Evolutionary conservation across 2,113 vertebrate species (phyloP), one percentile per base, ranked within the genome.

Genomic region (Sigmodon hispidus): DNA sequence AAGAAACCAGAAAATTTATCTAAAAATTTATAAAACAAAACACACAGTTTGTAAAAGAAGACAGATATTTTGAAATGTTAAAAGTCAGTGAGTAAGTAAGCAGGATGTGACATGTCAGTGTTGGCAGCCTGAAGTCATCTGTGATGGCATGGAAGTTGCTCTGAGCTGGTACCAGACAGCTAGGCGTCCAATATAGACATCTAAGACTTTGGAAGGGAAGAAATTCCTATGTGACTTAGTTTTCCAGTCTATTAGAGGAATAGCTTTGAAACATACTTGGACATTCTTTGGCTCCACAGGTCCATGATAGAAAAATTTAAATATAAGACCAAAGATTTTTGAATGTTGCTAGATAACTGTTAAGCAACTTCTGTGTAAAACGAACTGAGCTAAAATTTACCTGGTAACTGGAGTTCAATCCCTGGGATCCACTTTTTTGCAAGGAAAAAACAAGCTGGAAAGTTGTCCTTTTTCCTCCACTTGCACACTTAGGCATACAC

Each of bases 31-130:
- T 29, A 29, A 76, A 76, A 50, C 50, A 26, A 86, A 69, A 19
- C 81, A 36, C 40, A 52, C 26, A 79, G 86, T 77, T 11, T 80
- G 12, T 40, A 90, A 59, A 93, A 73, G 34, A 90, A 50, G 81
- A 80, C 31, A 89, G 12, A 87, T 80, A 34, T 94, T 85, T 90
- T 55, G 50, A 85, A 92, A 90, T 79, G 11, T 65, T 45, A 72
- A 52, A 86, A 92, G 75, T 94, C 26, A 55, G 63, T 21, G 48
- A 70, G 24, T 43, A 29, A 92, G 43, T 75, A 34, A 79, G 11
- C 40, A 80, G 61, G 26, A 50, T 76, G 40, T 63, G 24, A 10
- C 29, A 19, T 48, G 8, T 36, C 52, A 48, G 52, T 1, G 7
- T 43, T 31, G 40, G 67, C 63, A 70, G 73, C 48, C 48, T 19